Percentiles rank a stretch among this genome's conserved stretches.
phyloP scores from a whole-genome alignment of 2,113 vertebrate genomes.

The Onychorhynchus coronatus region DNA sequence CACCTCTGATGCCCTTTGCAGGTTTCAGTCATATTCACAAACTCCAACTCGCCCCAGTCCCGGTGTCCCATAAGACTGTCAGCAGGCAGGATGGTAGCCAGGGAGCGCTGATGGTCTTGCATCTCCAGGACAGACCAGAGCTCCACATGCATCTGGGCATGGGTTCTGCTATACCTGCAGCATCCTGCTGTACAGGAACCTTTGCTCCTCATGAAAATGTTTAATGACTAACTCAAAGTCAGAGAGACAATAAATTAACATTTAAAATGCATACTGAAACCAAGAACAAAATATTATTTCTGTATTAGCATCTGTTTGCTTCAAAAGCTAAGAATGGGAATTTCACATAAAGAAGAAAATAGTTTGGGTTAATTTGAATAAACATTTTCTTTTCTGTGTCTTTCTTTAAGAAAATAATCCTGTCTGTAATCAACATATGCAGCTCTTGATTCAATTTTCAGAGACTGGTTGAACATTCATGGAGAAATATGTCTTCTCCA shows the following conservation, averaged over 20 bases:
- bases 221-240: not conserved
- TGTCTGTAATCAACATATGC: not conserved
- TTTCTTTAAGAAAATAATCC: not conserved
- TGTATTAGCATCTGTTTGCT: not conserved
- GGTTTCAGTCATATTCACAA: not conserved
- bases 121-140: too few species aligned
- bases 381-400: not conserved
- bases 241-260: not conserved
- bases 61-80: fast-evolving
- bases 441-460: not conserved
- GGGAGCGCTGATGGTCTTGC: not conserved
- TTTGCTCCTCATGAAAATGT: not conserved
- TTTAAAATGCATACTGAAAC: not conserved
- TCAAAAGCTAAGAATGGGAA: not conserved
- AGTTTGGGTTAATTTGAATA: not conserved
- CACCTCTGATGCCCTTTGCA: not conserved
- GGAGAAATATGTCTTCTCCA: not conserved
- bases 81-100: not conserved
- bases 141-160: too few species aligned
- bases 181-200: not conserved
- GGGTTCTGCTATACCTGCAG: not conserved
- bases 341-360: not conserved
- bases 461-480: not conserved
- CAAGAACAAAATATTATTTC: not conserved
- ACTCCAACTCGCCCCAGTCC: not conserved